Evolutionary conservation across 1,140 invertebrate genomes (phyloP).

Genomic region (Prorops nasuta): DNA sequence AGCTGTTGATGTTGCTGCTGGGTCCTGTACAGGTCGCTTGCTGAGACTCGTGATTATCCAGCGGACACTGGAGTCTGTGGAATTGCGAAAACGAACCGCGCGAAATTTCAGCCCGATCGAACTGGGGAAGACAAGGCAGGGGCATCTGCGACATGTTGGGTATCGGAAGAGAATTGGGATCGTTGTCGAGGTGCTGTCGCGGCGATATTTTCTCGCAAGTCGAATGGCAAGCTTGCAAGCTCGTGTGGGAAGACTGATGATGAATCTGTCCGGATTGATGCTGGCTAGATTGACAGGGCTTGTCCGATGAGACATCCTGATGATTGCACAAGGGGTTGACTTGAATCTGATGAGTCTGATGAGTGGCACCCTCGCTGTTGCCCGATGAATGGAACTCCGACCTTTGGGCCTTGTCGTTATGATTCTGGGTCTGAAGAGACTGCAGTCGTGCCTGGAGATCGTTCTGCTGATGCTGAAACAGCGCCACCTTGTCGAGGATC

Average conservation of each 20-base stretch:
- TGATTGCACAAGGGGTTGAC: constrained; percentile 33
- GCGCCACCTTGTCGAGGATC: constrained; percentile 51
- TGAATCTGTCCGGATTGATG: constrained; percentile 20
- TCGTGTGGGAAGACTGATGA: constrained; percentile 24
- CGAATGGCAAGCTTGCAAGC: constrained; percentile 38
- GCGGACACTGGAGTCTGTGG: constrained; percentile 40
- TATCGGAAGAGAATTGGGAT: constrained; percentile 38
- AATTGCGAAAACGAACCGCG: constrained; percentile 39
- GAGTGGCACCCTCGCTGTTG: constrained; percentile 19
- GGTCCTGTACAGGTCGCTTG: constrained; percentile 5
- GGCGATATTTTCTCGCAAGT: constrained; percentile 44
- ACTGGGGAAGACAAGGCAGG: constrained; percentile 42
- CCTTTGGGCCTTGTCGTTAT: constrained; percentile 14
- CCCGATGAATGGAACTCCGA: constrained; percentile 17
- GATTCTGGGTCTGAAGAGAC: constrained; percentile 39
- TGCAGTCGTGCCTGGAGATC: constrained; percentile 47
- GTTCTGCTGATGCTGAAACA: constrained; percentile 45
- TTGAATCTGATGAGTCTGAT: constrained; percentile 32
- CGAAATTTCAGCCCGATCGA: constrained; percentile 41
- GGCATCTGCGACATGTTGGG: constrained; percentile 49
- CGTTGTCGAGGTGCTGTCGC: constrained; percentile 36
- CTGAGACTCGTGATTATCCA: constrained; percentile 36
- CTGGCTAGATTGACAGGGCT: constrained; percentile 14
- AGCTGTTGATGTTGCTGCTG: constrained; percentile 4
- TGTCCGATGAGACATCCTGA: constrained; percentile 24